Conservation (phyloP, 2,113 vertebrate species). For the Pleuronectes platessa region DNA sequence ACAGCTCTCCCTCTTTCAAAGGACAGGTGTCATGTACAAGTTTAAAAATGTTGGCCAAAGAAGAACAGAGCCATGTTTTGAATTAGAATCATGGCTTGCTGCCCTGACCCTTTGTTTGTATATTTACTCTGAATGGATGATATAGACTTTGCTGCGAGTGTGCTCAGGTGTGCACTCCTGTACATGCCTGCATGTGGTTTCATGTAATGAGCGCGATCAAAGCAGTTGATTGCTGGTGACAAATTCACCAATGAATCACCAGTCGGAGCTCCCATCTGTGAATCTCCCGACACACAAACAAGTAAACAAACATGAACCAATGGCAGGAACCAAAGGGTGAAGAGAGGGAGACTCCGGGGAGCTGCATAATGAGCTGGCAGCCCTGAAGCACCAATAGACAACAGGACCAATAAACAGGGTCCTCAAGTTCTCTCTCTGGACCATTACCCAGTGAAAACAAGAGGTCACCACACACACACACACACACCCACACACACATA, state of each 20-base stretch:
- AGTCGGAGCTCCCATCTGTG: constrained; percentile 3
- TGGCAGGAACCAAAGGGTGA: constrained; percentile 8
- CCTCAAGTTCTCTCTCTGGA: constrained; percentile 22
- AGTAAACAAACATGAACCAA: constrained; percentile 34
- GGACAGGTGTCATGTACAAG: background rate
- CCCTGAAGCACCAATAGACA: constrained; percentile 20
- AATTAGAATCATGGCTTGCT: background rate
- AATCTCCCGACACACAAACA: constrained; percentile 31
- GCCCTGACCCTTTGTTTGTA: background rate
- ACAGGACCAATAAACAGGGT: constrained; percentile 4
- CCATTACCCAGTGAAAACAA: constrained; percentile 35
- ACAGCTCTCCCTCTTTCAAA: too few relatives aligned
- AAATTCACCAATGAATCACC: constrained; percentile 2
- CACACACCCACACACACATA: constrained; percentile 26
- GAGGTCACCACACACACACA: constrained; percentile 4
- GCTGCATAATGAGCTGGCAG: constrained; percentile 36
- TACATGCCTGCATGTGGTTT: background rate
- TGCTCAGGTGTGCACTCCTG: constrained; percentile 11
- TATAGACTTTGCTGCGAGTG: background rate
- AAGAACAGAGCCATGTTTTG: background rate
- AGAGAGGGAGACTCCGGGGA: constrained; percentile 18
- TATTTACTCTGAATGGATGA: background rate
- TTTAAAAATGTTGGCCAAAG: background rate
- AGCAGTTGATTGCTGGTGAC: background rate
- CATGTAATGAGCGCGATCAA: background rate